These are phyloP conservation scores for Podarcis raffonei DNA, from an alignment of 2,113 vertebrate genomes.

Conservation along the genomic window DNA sequence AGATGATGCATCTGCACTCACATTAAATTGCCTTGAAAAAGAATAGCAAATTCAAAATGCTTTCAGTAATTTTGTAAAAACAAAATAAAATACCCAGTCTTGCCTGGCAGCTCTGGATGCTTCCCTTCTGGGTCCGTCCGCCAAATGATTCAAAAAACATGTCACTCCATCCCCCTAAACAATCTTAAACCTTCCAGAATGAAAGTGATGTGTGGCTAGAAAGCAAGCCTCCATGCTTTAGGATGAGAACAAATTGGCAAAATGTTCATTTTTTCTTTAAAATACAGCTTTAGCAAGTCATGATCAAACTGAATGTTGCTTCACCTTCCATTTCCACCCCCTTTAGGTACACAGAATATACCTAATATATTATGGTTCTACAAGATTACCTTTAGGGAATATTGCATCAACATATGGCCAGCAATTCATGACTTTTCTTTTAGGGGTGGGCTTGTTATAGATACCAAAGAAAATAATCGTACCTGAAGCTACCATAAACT, in stretches of 20 bases:
- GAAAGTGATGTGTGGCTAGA: neutral
- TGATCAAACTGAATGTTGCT: neutral
- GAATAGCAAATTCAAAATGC: neutral
- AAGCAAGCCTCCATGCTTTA: neutral
- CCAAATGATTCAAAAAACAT: neutral
- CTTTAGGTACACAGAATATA: neutral
- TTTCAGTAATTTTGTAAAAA: neutral
- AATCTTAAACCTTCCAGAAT: neutral
- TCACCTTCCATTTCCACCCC: neutral
- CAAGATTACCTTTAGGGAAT: neutral
- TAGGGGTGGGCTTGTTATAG: neutral
- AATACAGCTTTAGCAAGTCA: neutral
- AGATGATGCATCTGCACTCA: too few relatives aligned
- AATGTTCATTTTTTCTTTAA: neutral
- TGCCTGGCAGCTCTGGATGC: neutral
- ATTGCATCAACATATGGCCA: neutral
- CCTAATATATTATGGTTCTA: too few relatives aligned
- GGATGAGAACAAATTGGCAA: neutral
- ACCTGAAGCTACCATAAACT: slow-evolving; percentile 87
- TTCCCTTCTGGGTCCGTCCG: neutral
- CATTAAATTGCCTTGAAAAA: neutral
- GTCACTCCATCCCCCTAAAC: neutral
- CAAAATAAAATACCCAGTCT: neutral
- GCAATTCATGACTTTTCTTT: neutral
- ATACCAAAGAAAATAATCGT: slow-evolving; percentile 55